Percentiles rank a stretch among this genome's conserved stretches.
These are phyloP conservation scores for Reticulitermes speratus DNA, from an alignment of 1,140 invertebrate genomes.

Conservation along the genomic window DNA sequence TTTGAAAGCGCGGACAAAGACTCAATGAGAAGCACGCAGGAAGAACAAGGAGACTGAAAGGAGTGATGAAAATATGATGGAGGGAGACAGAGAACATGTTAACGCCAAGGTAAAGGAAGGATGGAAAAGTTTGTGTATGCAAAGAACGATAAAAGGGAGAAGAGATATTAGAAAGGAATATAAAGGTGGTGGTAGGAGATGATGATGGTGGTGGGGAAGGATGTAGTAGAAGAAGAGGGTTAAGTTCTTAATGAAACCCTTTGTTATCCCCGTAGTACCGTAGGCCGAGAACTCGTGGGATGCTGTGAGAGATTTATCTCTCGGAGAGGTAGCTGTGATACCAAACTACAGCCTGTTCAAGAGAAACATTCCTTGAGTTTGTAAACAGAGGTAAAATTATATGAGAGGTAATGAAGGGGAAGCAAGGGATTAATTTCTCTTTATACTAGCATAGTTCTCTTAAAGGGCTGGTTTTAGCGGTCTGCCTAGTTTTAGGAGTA, in stretches of 20 bases:
- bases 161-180: constrained; percentile 4
- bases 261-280: neutral
- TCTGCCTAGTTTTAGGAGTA: constrained; percentile 15
- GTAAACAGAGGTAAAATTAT: constrained; percentile 7
- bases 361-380: neutral
- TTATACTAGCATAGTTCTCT: neutral
- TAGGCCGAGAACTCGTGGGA: neutral
- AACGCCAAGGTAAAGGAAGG: neutral
- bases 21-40: neutral
- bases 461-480: neutral
- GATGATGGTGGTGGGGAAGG: neutral
- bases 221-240: neutral
- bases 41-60: neutral
- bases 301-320: neutral
- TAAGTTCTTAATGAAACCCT: constrained; percentile 3
- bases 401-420: neutral
- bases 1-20: neutral
- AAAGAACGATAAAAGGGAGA: neutral
- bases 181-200: neutral
- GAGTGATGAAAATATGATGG: neutral
- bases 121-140: neutral
- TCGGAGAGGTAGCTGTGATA: neutral
- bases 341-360: neutral
- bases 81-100: neutral
- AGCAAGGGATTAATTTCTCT: neutral